phyloP scores from a whole-genome alignment of 2,113 vertebrate species.

The Myrmecobius fasciatus region DNA sequence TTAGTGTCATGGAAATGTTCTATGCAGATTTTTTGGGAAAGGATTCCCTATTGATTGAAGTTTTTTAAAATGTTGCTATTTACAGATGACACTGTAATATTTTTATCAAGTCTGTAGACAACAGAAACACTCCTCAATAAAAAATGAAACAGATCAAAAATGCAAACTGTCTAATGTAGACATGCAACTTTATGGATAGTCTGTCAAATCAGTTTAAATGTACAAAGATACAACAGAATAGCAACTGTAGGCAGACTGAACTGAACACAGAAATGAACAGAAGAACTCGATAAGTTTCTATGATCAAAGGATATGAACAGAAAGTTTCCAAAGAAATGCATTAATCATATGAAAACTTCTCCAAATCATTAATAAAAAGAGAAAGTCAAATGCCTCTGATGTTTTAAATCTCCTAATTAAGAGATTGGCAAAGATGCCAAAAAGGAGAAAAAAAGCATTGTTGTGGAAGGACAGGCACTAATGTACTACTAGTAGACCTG shows the following conservation, averaged over 20 bases:
- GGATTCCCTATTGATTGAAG: background rate
- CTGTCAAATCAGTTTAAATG: background rate
- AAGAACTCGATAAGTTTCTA: background rate
- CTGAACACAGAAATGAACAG: background rate
- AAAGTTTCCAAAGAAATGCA: background rate
- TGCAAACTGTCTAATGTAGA: background rate
- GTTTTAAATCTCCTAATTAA: background rate
- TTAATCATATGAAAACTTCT: background rate
- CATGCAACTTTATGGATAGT: background rate
- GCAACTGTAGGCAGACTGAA: background rate
- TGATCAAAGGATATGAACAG: background rate
- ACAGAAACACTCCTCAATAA: background rate
- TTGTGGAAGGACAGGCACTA: background rate
- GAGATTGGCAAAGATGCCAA: background rate
- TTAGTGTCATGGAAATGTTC: background rate
- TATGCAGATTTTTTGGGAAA: background rate
- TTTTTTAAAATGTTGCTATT: slow-evolving; percentile 34
- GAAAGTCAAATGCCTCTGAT: background rate
- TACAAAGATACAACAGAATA: background rate
- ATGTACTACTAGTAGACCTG: background rate
- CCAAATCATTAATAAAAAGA: background rate
- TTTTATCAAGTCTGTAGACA: background rate
- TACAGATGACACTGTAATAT: background rate
- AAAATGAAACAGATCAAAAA: background rate
- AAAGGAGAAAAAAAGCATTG: background rate